phyloP scores from a whole-genome alignment of 1,140 invertebrate genomes.

The Tetramorium simillimum region DNA sequence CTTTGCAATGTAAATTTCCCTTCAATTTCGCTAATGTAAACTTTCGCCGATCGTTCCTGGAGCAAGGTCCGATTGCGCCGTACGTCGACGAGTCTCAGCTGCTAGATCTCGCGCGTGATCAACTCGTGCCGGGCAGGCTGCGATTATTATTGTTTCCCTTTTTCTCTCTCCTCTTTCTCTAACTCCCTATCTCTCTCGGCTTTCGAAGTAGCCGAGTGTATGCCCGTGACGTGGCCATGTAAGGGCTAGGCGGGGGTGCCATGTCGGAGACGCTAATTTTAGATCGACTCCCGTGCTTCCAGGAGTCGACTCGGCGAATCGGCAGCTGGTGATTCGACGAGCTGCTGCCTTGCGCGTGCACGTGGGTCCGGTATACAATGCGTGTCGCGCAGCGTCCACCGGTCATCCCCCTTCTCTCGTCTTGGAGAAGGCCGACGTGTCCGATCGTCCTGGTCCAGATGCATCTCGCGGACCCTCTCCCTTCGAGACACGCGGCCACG shows the following conservation, averaged over 20 bases:
- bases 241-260: constrained; percentile 75
- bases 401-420: constrained; percentile 74
- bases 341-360: constrained; percentile 62
- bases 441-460: constrained; percentile 61
- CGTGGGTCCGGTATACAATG: constrained; percentile 70
- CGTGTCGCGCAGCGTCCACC: constrained; percentile 76
- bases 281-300: constrained; percentile 76
- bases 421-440: constrained; percentile 65
- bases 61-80: constrained; percentile 9
- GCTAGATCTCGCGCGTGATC: constrained; percentile 68
- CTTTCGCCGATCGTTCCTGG: constrained; percentile 29
- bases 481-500: not conserved
- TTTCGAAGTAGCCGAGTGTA: constrained; percentile 65
- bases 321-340: constrained; percentile 80
- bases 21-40: constrained; percentile 16
- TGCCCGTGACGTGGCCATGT: constrained; percentile 71
- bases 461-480: constrained; percentile 6
- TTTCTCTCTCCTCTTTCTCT: constrained; percentile 27
- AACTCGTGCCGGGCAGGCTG: constrained; percentile 56
- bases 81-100: constrained; percentile 62
- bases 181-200: constrained; percentile 10
- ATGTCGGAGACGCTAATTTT: constrained; percentile 78
- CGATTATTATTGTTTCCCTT: constrained; percentile 74
- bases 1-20: not conserved
- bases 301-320: constrained; percentile 74